phyloP scores from a whole-genome alignment of 1,140 invertebrate genomes.

The Dendrolimus kikuchii region DNA sequence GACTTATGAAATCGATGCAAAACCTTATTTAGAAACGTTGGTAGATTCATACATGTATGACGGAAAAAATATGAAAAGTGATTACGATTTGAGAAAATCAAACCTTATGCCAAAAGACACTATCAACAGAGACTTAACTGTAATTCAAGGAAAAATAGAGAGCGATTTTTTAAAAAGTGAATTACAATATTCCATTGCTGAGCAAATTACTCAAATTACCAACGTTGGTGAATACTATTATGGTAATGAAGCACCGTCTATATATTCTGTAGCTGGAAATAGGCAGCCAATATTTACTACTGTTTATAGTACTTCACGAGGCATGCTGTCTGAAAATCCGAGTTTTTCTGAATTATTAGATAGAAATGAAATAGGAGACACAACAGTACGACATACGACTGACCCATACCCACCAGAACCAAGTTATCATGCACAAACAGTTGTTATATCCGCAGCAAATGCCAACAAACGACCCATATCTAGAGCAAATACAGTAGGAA shows the following conservation, averaged over 20 bases:
- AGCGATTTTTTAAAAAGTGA: constrained; percentile 44
- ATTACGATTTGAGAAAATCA: constrained; percentile 34
- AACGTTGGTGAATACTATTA: constrained; percentile 73
- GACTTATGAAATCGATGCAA: constrained; percentile 48
- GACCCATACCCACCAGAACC: constrained; percentile 68
- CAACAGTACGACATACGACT: constrained; percentile 51
- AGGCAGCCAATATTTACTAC: constrained; percentile 79
- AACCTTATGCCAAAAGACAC: constrained; percentile 30
- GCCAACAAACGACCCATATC: constrained; percentile 49
- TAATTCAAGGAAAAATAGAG: constrained; percentile 48
- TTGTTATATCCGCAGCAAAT: constrained; percentile 63
- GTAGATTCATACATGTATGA: constrained; percentile 60
- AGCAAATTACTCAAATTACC: constrained; percentile 37
- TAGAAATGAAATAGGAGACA: constrained; percentile 75
- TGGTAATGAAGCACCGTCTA: constrained; percentile 77
- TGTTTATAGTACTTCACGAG: constrained; percentile 79
- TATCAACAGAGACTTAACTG: constrained; percentile 39
- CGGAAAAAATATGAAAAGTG: constrained; percentile 36
- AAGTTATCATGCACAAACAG: constrained; percentile 71
- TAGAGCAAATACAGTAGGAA: constrained; percentile 73
- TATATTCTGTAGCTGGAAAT: constrained; percentile 84
- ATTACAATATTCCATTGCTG: constrained; percentile 33
- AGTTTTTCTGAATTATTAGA: constrained; percentile 80
- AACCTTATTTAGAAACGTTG: constrained; percentile 62
- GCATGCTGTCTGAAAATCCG: constrained; percentile 74